A percentile compares a stretch with the other conserved stretches of the same genome.
phyloP scores from a whole-genome alignment of 2,797 vertebrate genomes.

The Trachurus trachurus region DNA sequence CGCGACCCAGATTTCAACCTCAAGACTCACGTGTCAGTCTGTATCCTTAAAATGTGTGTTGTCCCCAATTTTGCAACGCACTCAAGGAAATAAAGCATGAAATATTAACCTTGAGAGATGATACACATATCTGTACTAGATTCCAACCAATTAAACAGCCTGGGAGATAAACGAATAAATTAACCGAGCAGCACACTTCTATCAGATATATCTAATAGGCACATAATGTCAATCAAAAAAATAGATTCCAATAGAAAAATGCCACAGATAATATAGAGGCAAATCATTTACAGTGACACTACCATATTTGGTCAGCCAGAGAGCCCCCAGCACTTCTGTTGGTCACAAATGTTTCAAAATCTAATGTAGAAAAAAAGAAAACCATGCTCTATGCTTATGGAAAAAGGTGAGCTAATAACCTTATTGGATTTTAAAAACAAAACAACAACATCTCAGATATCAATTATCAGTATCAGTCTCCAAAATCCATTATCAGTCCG shows the following conservation, averaged over 20 bases:
- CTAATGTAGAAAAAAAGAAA: too few relatives aligned
- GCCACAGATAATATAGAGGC: background rate
- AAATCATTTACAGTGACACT: background rate
- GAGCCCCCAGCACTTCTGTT: too few relatives aligned
- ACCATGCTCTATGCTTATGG: too few relatives aligned
- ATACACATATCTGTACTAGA: background rate
- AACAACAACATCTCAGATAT: too few relatives aligned
- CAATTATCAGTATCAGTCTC: too few relatives aligned
- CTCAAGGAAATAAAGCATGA: background rate
- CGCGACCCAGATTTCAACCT: constrained; percentile 12
- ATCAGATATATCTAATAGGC: background rate
- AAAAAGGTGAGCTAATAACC: too few relatives aligned
- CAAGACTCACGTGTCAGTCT: background rate
- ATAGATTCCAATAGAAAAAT: background rate
- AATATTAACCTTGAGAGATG: constrained; percentile 3
- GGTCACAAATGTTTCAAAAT: too few relatives aligned
- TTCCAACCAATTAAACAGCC: background rate
- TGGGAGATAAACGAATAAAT: background rate
- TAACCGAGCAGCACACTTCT: too few relatives aligned
- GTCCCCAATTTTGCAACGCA: background rate
- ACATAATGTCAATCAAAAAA: background rate
- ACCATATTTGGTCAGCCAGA: background rate
- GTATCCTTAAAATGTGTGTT: constrained; percentile 7
- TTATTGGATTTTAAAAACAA: too few relatives aligned
- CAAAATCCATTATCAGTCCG: too few relatives aligned